These are phyloP conservation scores for Phainopepla nitens DNA, from an alignment of 2,113 vertebrate species.

Conservation along the genomic window DNA sequence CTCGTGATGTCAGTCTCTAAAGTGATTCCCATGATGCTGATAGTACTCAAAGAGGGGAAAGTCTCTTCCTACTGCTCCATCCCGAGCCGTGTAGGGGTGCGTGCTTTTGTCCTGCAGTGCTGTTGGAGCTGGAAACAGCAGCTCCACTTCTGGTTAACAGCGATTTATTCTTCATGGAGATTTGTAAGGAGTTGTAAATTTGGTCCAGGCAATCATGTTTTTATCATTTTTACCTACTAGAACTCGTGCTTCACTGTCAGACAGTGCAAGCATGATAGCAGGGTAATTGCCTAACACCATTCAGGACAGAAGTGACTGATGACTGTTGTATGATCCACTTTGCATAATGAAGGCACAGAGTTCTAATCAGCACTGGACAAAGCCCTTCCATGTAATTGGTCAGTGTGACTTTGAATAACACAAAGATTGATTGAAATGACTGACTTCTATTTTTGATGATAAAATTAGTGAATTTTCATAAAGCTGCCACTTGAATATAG, in stretches of 20 bases:
- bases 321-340: neutral
- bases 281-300: neutral
- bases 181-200: neutral
- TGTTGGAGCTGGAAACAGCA: neutral
- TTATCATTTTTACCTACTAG: neutral
- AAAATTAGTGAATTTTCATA: neutral
- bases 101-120: neutral
- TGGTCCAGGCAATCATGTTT: neutral
- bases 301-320: neutral
- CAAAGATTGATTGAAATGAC: neutral
- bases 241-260: neutral
- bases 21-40: neutral
- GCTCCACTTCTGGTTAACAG: neutral
- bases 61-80: neutral
- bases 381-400: neutral
- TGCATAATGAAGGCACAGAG: neutral
- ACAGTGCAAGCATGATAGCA: neutral
- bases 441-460: neutral
- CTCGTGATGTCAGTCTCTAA: neutral
- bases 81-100: rapidly evolving
- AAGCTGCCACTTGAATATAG: neutral
- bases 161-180: neutral
- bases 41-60: neutral
- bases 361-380: neutral
- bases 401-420: neutral